Base-by-base conservation (phyloP, 2,888 invertebrate species). In the Tetanocera ferruginea region DNA sequence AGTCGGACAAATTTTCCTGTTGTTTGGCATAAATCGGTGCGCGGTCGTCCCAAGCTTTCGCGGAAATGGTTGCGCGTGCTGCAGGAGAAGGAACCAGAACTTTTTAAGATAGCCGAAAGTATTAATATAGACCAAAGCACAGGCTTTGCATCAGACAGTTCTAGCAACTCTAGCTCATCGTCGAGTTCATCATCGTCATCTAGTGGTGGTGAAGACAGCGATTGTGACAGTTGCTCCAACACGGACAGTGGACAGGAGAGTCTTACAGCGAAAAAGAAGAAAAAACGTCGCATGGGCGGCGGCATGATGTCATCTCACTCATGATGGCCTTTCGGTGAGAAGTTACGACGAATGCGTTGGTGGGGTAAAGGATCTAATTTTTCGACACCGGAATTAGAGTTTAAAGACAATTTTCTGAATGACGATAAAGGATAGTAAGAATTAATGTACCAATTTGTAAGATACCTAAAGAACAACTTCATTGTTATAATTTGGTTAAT, bases 21-120 rank as follows among this genome's bases (percentile, higher is more conserved):
- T 17, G 98, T 99, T 0, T 99, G 98, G 98, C 98, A 98, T 89
- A 98, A 99, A 91, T 98, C 98, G 8, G 95, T 97, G 3, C 93
- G 98, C 60, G 98, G 98, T 4, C 92, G 99, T 43, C 99, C 99
- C 5, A 99, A 99, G 90, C 91, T 99, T 51, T 98, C 98, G 5
- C 94, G 94, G 80, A 98, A 98, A 88, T 98, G 98, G 98, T 91
- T 96, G 77, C 93, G 93, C 87, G 91, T 92, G 55, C 89, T 94
- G 70, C 92, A 92, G 81, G 91, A 92, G 82, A 94, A 95, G 86
- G 95, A 96, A 82, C 94, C 95, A 3, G 94, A 95, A 43, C 89
- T 97, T 79, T 96, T 95, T 52, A 92, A 93, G 83, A 88, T 96
- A 72, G 96, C 97, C 4, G 96, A 96, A 84, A 91, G 92, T 84